Base-by-base conservation (phyloP, 1,140 invertebrate genomes). In the Hydropsyche tenuis region DNA sequence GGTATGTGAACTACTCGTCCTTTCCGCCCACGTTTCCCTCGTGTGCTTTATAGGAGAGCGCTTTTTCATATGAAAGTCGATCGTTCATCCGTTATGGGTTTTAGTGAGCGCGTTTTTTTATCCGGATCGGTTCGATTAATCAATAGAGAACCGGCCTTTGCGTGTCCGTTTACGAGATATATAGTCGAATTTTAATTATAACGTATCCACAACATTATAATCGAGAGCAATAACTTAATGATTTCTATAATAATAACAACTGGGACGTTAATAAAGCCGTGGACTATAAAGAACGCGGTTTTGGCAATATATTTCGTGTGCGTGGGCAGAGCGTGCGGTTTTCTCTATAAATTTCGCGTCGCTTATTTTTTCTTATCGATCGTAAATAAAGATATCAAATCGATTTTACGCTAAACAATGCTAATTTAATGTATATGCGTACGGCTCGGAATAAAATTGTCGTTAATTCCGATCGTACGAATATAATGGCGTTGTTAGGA, bases 131-230 rank as follows among this genome's bases (percentile, higher is more conserved):
- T 12, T 25, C 22, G 22, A 60, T 60, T 60, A 60, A 60, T 60
- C 56, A 60, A 60, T 60, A 14, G 11, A 14, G 22, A 60, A 60
- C 56, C 56, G 12, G 56, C 30, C 25, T 1, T 25, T 60, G 56
- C 56, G 20, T 60, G 56, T 60, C 23, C 56, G 23, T 60, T 60
- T 60, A 22, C 56, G 5, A 60, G 7, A 27, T 25, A 37, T 60
- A 60, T 56, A 56, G 20, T 56, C 51, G 51, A 56, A 56, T 60
- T 60, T 60, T 60, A 60, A 60, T 60, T 60, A 14, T 60, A 60
- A 25, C 56, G 22, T 23, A 60, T 60, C 56, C 56, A 22, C 23
- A 60, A 60, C 23, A 60, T 60, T 25, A 60, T 60, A 23, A 60
- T 25, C 11, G 56, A 23, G 56, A 60, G 23, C 22, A 60, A 60